Evolutionary conservation across 2,797 vertebrate genomes (phyloP).

Genomic region (Pogonophryne albipinna): DNA sequence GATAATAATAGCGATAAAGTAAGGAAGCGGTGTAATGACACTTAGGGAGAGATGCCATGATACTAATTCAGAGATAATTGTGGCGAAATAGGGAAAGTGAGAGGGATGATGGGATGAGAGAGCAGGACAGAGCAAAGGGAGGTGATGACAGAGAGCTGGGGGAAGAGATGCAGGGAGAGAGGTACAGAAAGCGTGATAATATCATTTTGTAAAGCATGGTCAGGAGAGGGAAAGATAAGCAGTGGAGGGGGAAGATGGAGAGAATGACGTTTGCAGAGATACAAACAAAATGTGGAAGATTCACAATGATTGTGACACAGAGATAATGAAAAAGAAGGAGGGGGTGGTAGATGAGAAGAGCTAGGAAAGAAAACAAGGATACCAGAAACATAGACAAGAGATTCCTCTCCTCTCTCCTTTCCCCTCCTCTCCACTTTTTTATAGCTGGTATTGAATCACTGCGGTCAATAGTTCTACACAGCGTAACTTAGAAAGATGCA

Average conservation of each 20-base stretch:
- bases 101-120: constrained; percentile 40
- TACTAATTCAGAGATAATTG: constrained; percentile 68
- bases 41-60: constrained; percentile 54
- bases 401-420: constrained; percentile 20
- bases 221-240: constrained; percentile 27
- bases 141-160: constrained; percentile 20
- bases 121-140: constrained; percentile 25
- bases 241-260: constrained; percentile 15
- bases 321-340: constrained; percentile 69
- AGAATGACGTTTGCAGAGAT: constrained; percentile 46
- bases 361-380: constrained; percentile 48
- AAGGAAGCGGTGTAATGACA: constrained; percentile 58
- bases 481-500: constrained; percentile 76
- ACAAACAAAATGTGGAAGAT: constrained; percentile 62
- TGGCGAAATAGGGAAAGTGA: constrained; percentile 40
- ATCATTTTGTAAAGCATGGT: constrained; percentile 30
- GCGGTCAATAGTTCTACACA: constrained; percentile 78
- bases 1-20: constrained; percentile 68
- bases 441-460: constrained; percentile 71
- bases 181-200: constrained; percentile 40
- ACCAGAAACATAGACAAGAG: constrained; percentile 43
- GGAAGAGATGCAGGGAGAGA: constrained; percentile 20
- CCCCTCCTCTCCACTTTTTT: constrained; percentile 55
- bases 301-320: constrained; percentile 63
- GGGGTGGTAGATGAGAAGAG: constrained; percentile 24